Conservation (phyloP, 2,113 vertebrate genomes). For the Phalacrocorax pelagicus region DNA sequence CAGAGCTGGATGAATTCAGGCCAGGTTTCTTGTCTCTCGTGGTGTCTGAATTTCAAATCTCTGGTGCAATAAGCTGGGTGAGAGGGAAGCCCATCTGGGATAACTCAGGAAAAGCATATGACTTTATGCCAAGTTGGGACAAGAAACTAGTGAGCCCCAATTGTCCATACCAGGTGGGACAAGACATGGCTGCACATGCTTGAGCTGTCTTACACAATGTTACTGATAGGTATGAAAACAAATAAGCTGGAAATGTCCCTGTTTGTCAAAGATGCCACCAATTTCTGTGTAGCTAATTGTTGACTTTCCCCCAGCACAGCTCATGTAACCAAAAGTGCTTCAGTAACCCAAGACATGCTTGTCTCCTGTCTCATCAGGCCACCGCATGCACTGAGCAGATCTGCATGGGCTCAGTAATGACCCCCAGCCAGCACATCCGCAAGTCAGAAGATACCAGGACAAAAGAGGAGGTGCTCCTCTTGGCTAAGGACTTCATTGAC, state of each 20-base stretch:
- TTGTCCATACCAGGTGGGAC: accelerated
- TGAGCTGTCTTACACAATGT: neutral
- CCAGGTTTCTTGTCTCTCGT: neutral
- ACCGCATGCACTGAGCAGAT: constrained; percentile 84
- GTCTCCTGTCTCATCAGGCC: constrained; percentile 71
- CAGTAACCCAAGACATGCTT: neutral
- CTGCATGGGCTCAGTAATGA: constrained; percentile 91
- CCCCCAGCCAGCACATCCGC: constrained; percentile 75
- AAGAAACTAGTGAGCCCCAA: neutral
- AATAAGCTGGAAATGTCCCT: neutral
- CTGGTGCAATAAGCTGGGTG: neutral
- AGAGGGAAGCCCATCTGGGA: neutral
- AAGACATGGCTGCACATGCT: neutral
- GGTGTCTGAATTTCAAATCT: neutral
- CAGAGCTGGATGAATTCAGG: neutral
- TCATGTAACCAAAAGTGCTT: neutral
- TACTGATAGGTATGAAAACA: neutral
- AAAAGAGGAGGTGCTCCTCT: constrained; percentile 85
- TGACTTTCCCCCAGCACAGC: neutral
- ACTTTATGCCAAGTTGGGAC: neutral
- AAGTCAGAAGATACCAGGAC: constrained; percentile 84
- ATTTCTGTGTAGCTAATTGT: accelerated
- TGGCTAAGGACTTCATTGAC: constrained; percentile 95
- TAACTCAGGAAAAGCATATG: neutral
- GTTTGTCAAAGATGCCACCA: neutral